A percentile compares a stretch with the other conserved stretches of the same genome.
Evolutionary conservation across 2,888 invertebrate species (phyloP).

Genomic region (Aporophyla nigra): DNA sequence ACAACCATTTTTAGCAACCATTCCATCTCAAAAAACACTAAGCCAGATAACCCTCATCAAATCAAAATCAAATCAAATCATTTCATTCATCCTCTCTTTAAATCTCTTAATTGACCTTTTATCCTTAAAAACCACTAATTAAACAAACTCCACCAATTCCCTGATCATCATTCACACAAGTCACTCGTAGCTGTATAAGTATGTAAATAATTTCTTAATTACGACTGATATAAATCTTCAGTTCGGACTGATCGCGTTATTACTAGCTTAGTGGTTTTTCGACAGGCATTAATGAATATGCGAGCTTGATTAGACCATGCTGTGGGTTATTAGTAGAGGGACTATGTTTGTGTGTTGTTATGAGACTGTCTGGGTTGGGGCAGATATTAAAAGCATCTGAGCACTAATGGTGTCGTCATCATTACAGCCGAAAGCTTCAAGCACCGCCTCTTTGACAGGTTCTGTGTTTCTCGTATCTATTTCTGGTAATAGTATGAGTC

Average conservation of each 20-base stretch:
- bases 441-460: no score
- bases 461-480: no score
- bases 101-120: neutral
- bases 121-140: constrained; percentile 8
- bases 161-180: constrained; percentile 46
- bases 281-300: constrained; percentile 67
- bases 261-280: constrained; percentile 65
- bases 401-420: no score
- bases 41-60: neutral
- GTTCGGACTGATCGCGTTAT: constrained; percentile 62
- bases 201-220: constrained; percentile 66
- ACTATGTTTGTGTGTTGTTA: constrained; percentile 3
- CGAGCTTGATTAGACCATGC: constrained; percentile 62
- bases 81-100: neutral
- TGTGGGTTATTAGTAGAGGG: constrained; percentile 51
- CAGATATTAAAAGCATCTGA: neutral
- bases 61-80: no score
- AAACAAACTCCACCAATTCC: constrained; percentile 18
- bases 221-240: constrained; percentile 64
- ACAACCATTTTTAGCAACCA: neutral
- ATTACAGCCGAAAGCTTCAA: no score
- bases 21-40: no score
- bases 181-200: constrained; percentile 18
- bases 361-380: constrained; percentile 5
- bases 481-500: neutral